A percentile compares a stretch with the other conserved stretches of the same genome.
These are phyloP conservation scores for Echinometra lucunter DNA, from an alignment of 53 echinoderm and acorn worm genomes.

Conservation along the genomic window DNA sequence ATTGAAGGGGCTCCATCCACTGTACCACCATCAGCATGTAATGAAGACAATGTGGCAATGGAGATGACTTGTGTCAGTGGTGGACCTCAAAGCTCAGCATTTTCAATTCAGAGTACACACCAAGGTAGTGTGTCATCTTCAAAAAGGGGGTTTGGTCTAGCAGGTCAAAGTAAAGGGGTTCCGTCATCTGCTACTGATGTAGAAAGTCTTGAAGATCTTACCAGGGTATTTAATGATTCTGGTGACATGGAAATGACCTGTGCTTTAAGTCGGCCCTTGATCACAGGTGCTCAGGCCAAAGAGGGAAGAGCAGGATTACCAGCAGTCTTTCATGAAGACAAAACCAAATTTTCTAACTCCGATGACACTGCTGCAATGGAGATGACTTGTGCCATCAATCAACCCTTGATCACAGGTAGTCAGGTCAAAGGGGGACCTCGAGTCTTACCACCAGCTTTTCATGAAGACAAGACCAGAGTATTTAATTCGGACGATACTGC, in stretches of 20 bases:
- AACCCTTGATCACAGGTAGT: not conserved
- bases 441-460: not conserved
- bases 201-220: not conserved
- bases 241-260: conserved; percentile 60
- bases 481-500: conserved; percentile 51
- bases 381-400: conserved; percentile 48
- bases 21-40: not conserved
- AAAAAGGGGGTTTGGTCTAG: not conserved
- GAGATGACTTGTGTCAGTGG: conserved; percentile 54
- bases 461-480: conserved; percentile 40
- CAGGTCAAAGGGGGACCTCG: not conserved
- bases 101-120: not conserved
- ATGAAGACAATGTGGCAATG: conserved; percentile 19
- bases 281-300: not conserved
- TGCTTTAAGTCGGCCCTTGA: not conserved
- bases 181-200: not conserved
- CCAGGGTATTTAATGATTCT: not conserved
- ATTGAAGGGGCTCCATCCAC: not conserved
- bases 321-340: conserved; percentile 20
- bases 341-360: conserved; percentile 32
- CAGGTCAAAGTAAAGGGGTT: conserved; percentile 19
- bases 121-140: not conserved
- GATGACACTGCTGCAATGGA: conserved; percentile 62
- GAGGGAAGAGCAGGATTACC: not conserved
- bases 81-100: conserved; percentile 20